These are phyloP conservation scores for Cheilinus undulatus DNA, from an alignment of 2,113 vertebrate species.

Conservation along the genomic window DNA sequence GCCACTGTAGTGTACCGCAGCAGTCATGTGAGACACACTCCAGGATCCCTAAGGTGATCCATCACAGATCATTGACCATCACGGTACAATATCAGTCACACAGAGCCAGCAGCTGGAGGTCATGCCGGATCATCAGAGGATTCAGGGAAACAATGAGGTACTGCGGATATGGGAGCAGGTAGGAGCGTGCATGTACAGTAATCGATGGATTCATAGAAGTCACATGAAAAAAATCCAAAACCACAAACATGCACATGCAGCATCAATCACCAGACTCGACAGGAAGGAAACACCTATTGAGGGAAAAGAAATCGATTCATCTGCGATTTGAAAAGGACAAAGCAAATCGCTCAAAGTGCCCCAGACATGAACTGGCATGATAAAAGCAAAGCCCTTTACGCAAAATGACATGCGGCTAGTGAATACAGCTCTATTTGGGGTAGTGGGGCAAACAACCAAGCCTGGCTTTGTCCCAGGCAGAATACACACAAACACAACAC, in stretches of 20 bases:
- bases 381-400: constrained; percentile 28
- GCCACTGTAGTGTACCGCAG: constrained; percentile 39
- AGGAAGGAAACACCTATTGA: constrained; percentile 18
- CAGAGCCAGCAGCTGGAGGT: constrained; percentile 46
- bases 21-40: constrained; percentile 53
- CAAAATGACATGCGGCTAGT: constrained; percentile 43
- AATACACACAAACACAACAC: constrained; percentile 22
- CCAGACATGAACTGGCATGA: constrained; percentile 28
- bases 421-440: constrained; percentile 60
- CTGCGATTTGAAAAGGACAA: constrained; percentile 36
- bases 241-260: not conserved
- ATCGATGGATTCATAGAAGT: constrained; percentile 21
- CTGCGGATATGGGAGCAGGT: constrained; percentile 1
- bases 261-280: constrained; percentile 41
- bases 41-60: constrained; percentile 69
- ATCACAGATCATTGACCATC: constrained; percentile 73
- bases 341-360: constrained; percentile 29
- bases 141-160: constrained; percentile 40
- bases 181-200: constrained; percentile 3
- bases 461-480: constrained; percentile 58
- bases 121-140: constrained; percentile 38
- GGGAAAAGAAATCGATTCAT: constrained; percentile 44
- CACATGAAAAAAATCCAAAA: not conserved
- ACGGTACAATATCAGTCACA: constrained; percentile 38
- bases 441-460: constrained; percentile 62